Evolutionary conservation across 2,113 vertebrate genomes (phyloP), one percentile per base, ranked within the genome.

Genomic region (Ictalurus punctatus): DNA sequence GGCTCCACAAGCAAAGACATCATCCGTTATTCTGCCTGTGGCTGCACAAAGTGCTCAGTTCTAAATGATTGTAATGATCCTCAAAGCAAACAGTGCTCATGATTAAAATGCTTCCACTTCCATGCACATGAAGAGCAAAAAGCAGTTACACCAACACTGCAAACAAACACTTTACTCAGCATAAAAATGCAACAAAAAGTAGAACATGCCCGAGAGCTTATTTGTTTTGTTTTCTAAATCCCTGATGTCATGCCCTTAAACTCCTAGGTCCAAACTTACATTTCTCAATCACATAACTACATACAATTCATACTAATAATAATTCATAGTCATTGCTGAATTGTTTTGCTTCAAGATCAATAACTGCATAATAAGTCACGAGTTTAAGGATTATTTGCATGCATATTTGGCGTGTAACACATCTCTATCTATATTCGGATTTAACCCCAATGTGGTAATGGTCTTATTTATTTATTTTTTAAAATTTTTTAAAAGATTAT

Each of bases 1-100:
- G 87, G 73, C 80, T 71, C 88, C 19, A 78, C 90, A 83, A 92
- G 88, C 65, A 85, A 86, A 89, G 71, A 91, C 59, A 74, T 82
- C 54, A 86, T 85, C 79, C 78, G 59, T 82, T 63, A 89, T 87
- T 91, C 69, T 89, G 71, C 85, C 83, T 80, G 54, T 67, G 67
- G 83, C 80, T 89, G 52, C 82, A 85, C 84, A 84, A 80, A 58
- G 37, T 37, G 23, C 56, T 78, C 54, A 40, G 7, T 79, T 63
- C 74, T 76, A 76, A 90, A 88, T 83, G 69, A 86, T 54, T 84
- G 40, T 83, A 90, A 91, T 90, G 87, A 85, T 80, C 78, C 69
- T 83, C 65, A 17, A 86, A 48, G 48, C n/a, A 87, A 85, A 90
- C 86, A 89, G 67, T 19, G 52, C 83, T 90, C 54, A 84, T 90